These are phyloP conservation scores for Ploceus nigricollis DNA, from an alignment of 2,113 vertebrate species.

Conservation along the genomic window DNA sequence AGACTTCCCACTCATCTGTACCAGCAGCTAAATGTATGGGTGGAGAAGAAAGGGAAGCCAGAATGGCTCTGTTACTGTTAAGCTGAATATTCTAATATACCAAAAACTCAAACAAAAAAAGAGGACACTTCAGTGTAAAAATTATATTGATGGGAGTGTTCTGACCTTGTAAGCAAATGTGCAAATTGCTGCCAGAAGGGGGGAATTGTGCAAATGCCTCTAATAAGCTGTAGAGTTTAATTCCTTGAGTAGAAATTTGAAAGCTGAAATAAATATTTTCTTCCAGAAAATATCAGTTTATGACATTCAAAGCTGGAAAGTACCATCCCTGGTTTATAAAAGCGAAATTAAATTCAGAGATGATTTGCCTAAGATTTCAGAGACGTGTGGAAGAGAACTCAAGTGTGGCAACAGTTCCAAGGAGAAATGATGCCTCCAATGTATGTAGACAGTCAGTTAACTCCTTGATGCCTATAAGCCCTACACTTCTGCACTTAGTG, in stretches of 20 bases:
- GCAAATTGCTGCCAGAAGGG: not conserved
- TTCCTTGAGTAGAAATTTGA: not conserved
- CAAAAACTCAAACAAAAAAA: not conserved
- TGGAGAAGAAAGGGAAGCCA: not conserved
- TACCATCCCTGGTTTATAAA: not conserved
- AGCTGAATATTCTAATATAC: not conserved
- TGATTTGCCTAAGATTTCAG: not conserved
- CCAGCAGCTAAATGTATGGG: not conserved
- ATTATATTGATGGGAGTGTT: not conserved
- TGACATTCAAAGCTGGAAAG: not conserved
- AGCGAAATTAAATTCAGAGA: accelerated
- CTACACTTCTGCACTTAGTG: not conserved
- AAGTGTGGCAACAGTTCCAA: not conserved
- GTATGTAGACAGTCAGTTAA: not conserved
- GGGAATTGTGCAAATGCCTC: not conserved
- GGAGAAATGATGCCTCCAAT: not conserved
- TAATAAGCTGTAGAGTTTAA: not conserved
- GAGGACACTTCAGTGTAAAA: not conserved
- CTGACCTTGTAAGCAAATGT: not conserved
- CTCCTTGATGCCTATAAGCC: not conserved
- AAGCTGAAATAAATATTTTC: not conserved
- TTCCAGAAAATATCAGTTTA: not conserved
- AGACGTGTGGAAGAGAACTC: not conserved
- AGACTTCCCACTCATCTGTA: not conserved
- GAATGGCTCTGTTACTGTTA: not conserved